Evolutionary conservation across 1,140 invertebrate genomes (phyloP).

Genomic region (Polypedilum vanderplanki): DNA sequence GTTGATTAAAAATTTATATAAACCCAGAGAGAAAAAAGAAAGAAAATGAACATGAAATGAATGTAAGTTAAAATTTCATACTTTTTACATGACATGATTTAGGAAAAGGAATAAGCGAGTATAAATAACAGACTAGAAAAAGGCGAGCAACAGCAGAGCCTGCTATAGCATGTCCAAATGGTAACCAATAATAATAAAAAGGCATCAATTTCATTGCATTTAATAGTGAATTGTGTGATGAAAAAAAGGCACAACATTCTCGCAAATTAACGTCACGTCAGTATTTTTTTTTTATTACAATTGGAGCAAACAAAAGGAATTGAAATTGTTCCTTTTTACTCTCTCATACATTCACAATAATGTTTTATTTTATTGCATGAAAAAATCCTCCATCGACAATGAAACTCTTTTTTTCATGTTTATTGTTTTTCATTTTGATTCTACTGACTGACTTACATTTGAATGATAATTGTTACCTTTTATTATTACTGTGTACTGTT

Average conservation of each 20-base stretch:
- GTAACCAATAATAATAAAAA: conserved; percentile 28
- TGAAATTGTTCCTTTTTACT: no score
- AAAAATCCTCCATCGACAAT: background rate
- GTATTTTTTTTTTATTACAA: conserved; percentile 9
- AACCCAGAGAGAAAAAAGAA: no score
- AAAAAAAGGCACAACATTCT: conserved; percentile 21
- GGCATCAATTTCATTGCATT: conserved; percentile 28
- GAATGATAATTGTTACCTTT: conserved; percentile 28
- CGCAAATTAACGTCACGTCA: conserved; percentile 25
- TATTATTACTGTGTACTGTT: background rate
- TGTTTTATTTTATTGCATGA: background rate
- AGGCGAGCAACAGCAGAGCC: background rate
- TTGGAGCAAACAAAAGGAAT: background rate
- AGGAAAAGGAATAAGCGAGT: background rate
- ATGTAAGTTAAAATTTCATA: background rate
- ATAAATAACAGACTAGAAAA: background rate
- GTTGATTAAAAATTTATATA: conserved; percentile 22
- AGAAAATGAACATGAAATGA: background rate
- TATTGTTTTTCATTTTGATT: conserved; percentile 24
- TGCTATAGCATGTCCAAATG: conserved; percentile 18
- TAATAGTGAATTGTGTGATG: background rate
- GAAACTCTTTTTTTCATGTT: conserved; percentile 15
- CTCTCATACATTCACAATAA: no score
- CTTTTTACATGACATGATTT: background rate
- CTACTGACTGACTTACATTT: conserved; percentile 25